Conservation (phyloP, 2,888 invertebrate species). For the Ferrisia virgata region DNA sequence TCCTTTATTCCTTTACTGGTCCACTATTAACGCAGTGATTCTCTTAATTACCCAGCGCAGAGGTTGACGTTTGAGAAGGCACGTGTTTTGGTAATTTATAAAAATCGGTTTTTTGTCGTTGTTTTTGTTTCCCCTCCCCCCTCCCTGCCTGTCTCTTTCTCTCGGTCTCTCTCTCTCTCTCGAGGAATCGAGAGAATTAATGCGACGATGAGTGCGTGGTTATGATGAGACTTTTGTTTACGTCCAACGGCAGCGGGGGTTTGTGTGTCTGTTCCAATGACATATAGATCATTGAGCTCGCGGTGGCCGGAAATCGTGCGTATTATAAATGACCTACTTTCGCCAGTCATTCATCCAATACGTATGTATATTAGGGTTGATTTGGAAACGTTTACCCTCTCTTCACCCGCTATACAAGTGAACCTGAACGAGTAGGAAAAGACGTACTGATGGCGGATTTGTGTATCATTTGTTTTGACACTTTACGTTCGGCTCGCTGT, state of each 20-base stretch:
- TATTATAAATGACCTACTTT: neutral
- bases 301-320: neutral
- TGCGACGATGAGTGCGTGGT: neutral
- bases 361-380: no score
- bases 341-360: neutral
- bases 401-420: no score
- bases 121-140: no score
- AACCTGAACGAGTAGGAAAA: no score
- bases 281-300: no score
- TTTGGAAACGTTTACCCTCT: neutral
- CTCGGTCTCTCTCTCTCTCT: neutral
- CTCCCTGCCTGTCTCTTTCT: neutral
- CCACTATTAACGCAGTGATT: slow-evolving; percentile 18
- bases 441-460: no score
- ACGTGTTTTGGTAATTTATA: slow-evolving; percentile 21
- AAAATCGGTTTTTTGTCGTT: neutral
- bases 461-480: no score
- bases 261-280: neutral
- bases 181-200: neutral
- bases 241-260: no score
- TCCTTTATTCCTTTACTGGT: neutral
- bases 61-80: neutral
- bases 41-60: slow-evolving; percentile 3
- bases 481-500: no score
- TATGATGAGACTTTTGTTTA: neutral